Conservation (phyloP, 2,888 invertebrate genomes). For the Mythimna lalbum region DNA sequence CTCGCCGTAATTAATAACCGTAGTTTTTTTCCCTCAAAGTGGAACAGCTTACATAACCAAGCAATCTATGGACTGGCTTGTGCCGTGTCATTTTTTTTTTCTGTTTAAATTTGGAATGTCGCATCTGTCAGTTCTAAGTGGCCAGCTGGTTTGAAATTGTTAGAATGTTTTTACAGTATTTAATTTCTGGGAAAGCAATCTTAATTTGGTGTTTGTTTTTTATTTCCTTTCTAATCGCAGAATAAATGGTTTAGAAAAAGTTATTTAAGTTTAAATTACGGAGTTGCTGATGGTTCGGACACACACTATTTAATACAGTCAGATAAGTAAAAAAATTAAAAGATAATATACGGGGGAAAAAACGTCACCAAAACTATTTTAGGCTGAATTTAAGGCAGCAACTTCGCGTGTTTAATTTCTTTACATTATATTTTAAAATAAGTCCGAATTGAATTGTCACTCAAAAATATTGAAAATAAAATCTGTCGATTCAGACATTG, state of each 20-base stretch:
- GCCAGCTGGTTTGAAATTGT: slow-evolving; percentile 37
- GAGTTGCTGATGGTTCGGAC: too few species aligned
- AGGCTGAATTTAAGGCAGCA: too few species aligned
- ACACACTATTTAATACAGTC: too few species aligned
- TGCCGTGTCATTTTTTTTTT: slow-evolving; percentile 28
- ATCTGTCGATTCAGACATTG: too few species aligned
- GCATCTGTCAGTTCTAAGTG: slow-evolving; percentile 32
- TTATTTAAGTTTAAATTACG: too few species aligned
- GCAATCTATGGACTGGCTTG: slow-evolving; percentile 16
- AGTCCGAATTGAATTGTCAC: too few species aligned
- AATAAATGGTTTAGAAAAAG: slow-evolving; percentile 10
- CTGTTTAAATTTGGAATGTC: slow-evolving; percentile 23
- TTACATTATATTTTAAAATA: too few species aligned
- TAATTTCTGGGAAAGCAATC: slow-evolving; percentile 1
- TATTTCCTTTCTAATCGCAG: slow-evolving; percentile 10
- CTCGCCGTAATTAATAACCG: slow-evolving; percentile 62
- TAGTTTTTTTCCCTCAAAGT: slow-evolving; percentile 65
- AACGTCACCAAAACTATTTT: too few species aligned
- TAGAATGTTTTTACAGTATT: slow-evolving; percentile 20
- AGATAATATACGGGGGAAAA: too few species aligned
- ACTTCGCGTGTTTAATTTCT: too few species aligned
- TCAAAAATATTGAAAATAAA: too few species aligned
- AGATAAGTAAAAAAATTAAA: too few species aligned
- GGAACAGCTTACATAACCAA: slow-evolving; percentile 43
- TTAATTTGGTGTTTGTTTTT: background rate